Evolutionary conservation across 2,113 vertebrate genomes (phyloP).

Genomic region (Cynocephalus volans): DNA sequence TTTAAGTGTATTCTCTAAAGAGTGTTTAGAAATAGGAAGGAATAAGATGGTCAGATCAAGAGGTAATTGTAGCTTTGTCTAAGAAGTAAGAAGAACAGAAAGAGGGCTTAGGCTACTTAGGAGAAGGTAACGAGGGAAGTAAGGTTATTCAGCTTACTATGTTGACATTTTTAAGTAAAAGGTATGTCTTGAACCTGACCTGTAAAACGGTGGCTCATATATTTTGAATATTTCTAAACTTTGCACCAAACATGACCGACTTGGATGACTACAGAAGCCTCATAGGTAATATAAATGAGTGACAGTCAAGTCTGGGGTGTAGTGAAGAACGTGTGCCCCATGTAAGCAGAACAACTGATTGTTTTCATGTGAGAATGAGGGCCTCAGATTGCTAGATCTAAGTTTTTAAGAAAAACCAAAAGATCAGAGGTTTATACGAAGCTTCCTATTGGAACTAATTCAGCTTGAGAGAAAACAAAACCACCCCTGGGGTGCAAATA

Average conservation of each 20-base stretch:
- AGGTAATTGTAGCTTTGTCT: not conserved
- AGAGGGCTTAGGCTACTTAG: conserved; percentile 26
- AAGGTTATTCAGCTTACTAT: not conserved
- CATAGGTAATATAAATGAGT: not conserved
- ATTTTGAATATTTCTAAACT: conserved; percentile 28
- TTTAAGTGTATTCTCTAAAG: conserved; percentile 36
- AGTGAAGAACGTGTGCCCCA: not conserved
- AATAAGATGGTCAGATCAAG: conserved; percentile 23
- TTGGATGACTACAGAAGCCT: not conserved
- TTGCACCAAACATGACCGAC: not conserved
- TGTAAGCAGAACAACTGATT: not conserved
- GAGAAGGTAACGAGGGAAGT: not conserved
- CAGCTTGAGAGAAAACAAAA: not conserved
- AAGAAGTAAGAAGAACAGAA: conserved; percentile 45
- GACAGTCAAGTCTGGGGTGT: not conserved
- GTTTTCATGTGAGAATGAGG: conserved; percentile 14
- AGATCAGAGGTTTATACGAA: conserved; percentile 1
- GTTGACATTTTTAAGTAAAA: conserved; percentile 12
- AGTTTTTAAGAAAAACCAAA: conserved; percentile 47
- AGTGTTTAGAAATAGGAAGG: conserved; percentile 20
- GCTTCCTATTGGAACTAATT: not conserved
- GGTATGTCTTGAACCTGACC: not conserved
- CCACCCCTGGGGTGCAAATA: not conserved
- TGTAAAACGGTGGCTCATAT: not conserved
- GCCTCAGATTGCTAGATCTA: not conserved